A percentile compares a stretch with the other conserved stretches of the same genome.
Evolutionary conservation across 2,888 invertebrate species (phyloP).

Genomic region (Eupithecia dodoneata): DNA sequence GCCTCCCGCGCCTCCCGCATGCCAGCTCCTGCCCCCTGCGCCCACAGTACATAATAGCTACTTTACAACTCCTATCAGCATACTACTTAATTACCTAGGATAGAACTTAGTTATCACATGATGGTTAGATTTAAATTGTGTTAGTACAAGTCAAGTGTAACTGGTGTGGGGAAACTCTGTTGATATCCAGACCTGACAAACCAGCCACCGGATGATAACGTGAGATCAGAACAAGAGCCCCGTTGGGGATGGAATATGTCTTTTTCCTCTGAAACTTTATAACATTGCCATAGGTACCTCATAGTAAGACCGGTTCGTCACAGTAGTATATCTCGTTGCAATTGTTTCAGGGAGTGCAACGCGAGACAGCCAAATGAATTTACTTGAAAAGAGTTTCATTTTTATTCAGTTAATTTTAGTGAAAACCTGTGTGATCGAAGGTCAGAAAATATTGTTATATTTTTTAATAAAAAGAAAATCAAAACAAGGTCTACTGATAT

Average conservation of each 20-base stretch:
- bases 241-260: too few relatives aligned
- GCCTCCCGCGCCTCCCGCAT: constrained; percentile 1
- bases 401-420: background rate
- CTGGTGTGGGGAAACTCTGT: too few relatives aligned
- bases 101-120: background rate
- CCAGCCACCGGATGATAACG: too few relatives aligned
- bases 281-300: constrained; percentile 38
- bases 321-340: background rate
- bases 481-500: background rate
- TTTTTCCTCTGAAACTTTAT: background rate
- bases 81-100: background rate
- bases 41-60: background rate
- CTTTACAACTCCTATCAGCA: background rate
- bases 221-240: too few relatives aligned
- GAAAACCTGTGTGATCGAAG: background rate
- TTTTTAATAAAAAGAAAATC: background rate
- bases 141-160: too few relatives aligned
- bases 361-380: constrained; percentile 35
- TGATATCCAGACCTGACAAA: too few relatives aligned
- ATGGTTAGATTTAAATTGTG: too few relatives aligned
- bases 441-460: too few relatives aligned
- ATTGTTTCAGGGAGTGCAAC: background rate
- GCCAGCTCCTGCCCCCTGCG: background rate
- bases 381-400: constrained; percentile 36
- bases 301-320: constrained; percentile 21